These are phyloP conservation scores for Branchinecta sandiegonensis DNA, from an alignment of 2,888 invertebrate genomes.

Conservation along the genomic window DNA sequence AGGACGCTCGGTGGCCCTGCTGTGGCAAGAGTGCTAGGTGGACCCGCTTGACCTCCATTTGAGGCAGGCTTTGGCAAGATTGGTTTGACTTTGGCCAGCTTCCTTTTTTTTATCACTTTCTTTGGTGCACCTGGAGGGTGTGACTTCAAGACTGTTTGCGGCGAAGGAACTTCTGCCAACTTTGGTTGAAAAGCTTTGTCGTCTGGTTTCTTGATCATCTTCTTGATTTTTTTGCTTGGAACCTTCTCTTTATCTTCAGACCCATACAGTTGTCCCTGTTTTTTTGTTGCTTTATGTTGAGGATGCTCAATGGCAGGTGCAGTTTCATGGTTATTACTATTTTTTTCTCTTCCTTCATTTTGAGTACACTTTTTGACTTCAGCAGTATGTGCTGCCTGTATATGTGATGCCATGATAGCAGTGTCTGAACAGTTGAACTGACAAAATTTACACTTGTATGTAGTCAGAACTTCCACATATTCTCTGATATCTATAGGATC, in stretches of 20 bases:
- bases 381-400: slow-evolving; percentile 11
- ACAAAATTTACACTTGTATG: slow-evolving; percentile 12
- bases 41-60: neutral
- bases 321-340: neutral
- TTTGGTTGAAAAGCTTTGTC: neutral
- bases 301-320: neutral
- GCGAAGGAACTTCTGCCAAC: neutral
- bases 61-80: slow-evolving; percentile 3
- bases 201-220: neutral
- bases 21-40: neutral
- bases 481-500: slow-evolving; percentile 12
- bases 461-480: slow-evolving; percentile 7
- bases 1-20: slow-evolving; percentile 3
- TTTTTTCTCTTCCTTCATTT: neutral
- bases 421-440: slow-evolving; percentile 12
- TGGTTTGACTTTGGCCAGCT: slow-evolving; percentile 1
- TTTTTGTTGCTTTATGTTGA: neutral
- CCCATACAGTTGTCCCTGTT: neutral
- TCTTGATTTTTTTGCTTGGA: neutral
- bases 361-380: neutral
- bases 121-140: neutral
- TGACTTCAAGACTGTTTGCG: slow-evolving; percentile 8
- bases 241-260: neutral
- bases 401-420: slow-evolving; percentile 8
- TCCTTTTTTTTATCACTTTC: neutral